Base-by-base conservation (phyloP, 1,140 invertebrate species). In the Ctenoplectra terminalis region DNA sequence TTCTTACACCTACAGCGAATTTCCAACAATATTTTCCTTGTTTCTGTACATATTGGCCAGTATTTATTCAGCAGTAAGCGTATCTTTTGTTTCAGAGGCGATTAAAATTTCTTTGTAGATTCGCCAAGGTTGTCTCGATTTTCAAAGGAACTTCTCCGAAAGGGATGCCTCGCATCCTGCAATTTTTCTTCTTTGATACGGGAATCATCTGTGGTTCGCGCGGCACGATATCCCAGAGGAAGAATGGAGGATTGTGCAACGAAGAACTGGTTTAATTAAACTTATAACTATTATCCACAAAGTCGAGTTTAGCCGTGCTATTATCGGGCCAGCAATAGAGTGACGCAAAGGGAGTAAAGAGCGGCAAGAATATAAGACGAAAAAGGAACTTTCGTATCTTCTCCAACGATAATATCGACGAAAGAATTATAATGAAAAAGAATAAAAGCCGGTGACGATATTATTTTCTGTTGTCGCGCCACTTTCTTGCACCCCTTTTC, bases 191-290 rank as follows among this genome's bases (percentile, higher is more conserved):
- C 78, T 75, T 75, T 75, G 70, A 75, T 74, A 75, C 78, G 31
- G 50, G 61, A 64, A 75, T 81, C 64, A 69, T 69, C 80, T 15
- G 34, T 31, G 48, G 17, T 64, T 43, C 46, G 43, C 37, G 40
- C 34, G 48, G 20, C 29, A n/a, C 40, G 73, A 60, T 76, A 76
- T 61, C 64, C 63, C 54, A 13, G 26, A 56, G 73, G 74, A 78
- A 78, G 74, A 82, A 82, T 82, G 66, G 73, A 46, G 50, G 80
- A 7, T 34, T 48, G 63, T 43, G 54, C 20, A 23, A 56, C 34
- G 73, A 69, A 61, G 80, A 66, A 69, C 69, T 48, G 81, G 76
- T 83, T 83, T 83, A 83, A 83, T 83, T 83, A 83, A 83, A 83
- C 67, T 80, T 71, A 73, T 80, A 83, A 78, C 64, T 78, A 82